Percentiles rank a stretch among this genome's conserved stretches.
Conservation (phyloP, 2,888 invertebrate genomes). For the Melanchra persicariae region DNA sequence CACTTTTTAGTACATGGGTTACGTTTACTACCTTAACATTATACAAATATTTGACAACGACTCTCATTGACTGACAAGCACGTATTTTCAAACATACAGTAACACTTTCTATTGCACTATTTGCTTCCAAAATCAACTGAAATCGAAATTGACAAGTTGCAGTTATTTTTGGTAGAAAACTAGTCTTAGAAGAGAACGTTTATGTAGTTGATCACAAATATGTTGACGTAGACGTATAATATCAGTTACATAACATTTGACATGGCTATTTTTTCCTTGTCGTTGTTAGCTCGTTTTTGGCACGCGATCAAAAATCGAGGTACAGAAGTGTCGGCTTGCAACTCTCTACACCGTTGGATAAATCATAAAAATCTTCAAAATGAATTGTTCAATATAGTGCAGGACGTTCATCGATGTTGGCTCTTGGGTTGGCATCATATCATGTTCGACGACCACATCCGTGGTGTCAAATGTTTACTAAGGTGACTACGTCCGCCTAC, state of each 20-base stretch:
- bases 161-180: conserved; percentile 48
- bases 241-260: conserved; percentile 81
- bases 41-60: conserved; percentile 11
- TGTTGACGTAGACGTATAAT: conserved; percentile 71
- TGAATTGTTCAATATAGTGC: conserved; percentile 37
- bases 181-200: conserved; percentile 39
- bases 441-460: conserved; percentile 71
- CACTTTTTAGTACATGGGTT: conserved; percentile 4
- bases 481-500: conserved; percentile 64
- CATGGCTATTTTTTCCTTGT: conserved; percentile 88
- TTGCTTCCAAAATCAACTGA: conserved; percentile 18
- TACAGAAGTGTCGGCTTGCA: conserved; percentile 73
- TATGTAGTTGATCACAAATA: conserved; percentile 62
- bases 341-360: conserved; percentile 59
- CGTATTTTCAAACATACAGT: conserved; percentile 14
- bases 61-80: neutral
- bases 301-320: conserved; percentile 82
- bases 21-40: conserved; percentile 1
- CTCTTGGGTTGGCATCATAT: conserved; percentile 49
- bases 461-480: conserved; percentile 71
- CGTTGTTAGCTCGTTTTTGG: conserved; percentile 84
- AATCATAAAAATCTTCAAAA: conserved; percentile 49
- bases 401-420: conserved; percentile 27
- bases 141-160: conserved; percentile 29
- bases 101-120: conserved; percentile 27